These are phyloP conservation scores for Branchipolynoe longqiensis DNA, from an alignment of 2,888 invertebrate genomes.

Conservation along the genomic window DNA sequence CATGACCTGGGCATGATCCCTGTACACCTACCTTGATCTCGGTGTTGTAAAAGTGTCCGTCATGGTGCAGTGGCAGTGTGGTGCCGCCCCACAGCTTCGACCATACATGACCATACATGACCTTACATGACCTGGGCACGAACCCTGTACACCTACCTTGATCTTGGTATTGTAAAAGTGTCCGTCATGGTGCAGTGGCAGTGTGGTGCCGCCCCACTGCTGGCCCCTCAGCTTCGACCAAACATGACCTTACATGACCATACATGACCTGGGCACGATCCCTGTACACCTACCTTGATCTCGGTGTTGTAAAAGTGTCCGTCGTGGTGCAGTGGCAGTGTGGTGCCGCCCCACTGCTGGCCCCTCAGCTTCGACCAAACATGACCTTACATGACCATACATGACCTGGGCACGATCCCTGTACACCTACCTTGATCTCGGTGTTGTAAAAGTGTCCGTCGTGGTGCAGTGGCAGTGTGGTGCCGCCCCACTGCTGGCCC, in stretches of 20 bases:
- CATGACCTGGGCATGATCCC: too few species aligned
- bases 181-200: slow-evolving; percentile 79
- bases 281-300: slow-evolving; percentile 80
- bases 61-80: slow-evolving; percentile 78
- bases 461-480: slow-evolving; percentile 77
- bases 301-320: slow-evolving; percentile 79
- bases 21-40: slow-evolving; percentile 79
- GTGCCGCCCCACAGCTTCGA: slow-evolving; percentile 80
- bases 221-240: slow-evolving; percentile 81
- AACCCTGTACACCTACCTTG: slow-evolving; percentile 77
- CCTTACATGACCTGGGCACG: too few species aligned
- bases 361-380: slow-evolving; percentile 80
- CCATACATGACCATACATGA: too few species aligned
- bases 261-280: too few species aligned
- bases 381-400: too few species aligned
- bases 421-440: slow-evolving; percentile 80
- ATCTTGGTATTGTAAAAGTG: slow-evolving; percentile 79
- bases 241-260: too few species aligned
- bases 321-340: slow-evolving; percentile 77
- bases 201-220: slow-evolving; percentile 79
- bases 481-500: slow-evolving; percentile 80
- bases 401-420: slow-evolving; percentile 77
- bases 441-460: slow-evolving; percentile 78
- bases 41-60: slow-evolving; percentile 78
- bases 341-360: slow-evolving; percentile 80